A percentile compares a stretch with the other conserved stretches of the same genome.
Conservation (phyloP, 2,888 invertebrate genomes). For the Campoplex capitator region DNA sequence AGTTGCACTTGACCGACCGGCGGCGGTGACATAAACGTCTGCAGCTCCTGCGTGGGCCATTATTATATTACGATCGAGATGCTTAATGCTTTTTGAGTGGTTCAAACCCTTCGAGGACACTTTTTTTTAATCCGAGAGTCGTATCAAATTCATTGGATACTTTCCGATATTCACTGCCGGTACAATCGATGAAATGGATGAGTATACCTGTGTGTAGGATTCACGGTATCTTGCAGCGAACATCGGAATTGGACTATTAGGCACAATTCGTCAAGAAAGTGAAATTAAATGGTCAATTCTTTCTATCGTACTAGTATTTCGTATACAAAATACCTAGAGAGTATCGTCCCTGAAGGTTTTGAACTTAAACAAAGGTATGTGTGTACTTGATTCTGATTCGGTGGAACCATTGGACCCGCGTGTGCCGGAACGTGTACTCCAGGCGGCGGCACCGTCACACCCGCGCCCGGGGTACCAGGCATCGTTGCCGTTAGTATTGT, state of each 20-base stretch:
- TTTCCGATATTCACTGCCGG: too few relatives aligned
- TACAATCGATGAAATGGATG: too few relatives aligned
- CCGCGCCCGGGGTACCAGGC: constrained; percentile 79
- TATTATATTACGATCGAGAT: not conserved
- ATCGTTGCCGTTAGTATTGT: constrained; percentile 83
- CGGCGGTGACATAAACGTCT: constrained; percentile 81
- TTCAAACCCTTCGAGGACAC: constrained; percentile 1
- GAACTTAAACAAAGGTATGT: not conserved
- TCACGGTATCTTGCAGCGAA: too few relatives aligned
- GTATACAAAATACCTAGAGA: not conserved
- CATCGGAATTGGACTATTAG: too few relatives aligned
- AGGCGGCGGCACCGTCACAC: constrained; percentile 82
- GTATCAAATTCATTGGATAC: not conserved
- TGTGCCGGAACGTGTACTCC: constrained; percentile 83
- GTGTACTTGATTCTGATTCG: constrained; percentile 81
- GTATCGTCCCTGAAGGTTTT: constrained; percentile 9
- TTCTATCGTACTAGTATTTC: not conserved
- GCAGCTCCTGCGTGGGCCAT: constrained; percentile 78
- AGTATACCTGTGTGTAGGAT: too few relatives aligned
- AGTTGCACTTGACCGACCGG: constrained; percentile 82
- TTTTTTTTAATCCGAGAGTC: not conserved
- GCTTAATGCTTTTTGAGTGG: too few relatives aligned
- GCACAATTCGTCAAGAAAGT: not conserved
- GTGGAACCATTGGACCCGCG: constrained; percentile 81
- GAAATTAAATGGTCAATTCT: not conserved